Conservation (phyloP, 2,888 invertebrate genomes). For the Drosophila falleni region DNA sequence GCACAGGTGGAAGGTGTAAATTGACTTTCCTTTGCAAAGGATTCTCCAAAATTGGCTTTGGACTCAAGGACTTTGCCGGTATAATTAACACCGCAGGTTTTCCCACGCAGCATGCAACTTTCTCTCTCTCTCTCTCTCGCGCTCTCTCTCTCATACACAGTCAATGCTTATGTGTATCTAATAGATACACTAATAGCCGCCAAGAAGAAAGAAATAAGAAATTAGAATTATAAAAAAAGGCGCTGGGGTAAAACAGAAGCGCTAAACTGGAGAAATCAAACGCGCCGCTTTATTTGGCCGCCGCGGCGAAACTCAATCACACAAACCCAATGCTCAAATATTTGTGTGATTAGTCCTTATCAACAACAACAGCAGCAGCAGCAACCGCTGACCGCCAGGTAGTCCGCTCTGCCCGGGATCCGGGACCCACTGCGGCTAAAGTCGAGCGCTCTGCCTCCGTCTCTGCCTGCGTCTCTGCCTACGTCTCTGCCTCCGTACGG, state of each 20-base stretch:
- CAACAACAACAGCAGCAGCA: conserved; percentile 45
- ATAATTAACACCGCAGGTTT: conserved; percentile 81
- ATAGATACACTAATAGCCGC: conserved; percentile 67
- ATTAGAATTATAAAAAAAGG: conserved; percentile 57
- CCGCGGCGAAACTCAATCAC: conserved; percentile 68
- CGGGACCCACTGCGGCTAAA: conserved; percentile 74
- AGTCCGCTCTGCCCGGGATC: conserved; percentile 35
- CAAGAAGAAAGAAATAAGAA: conserved; percentile 65
- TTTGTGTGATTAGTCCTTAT: conserved; percentile 84
- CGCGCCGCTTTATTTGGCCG: conserved; percentile 58
- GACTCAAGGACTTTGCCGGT: conserved; percentile 54
- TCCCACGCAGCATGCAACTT: conserved; percentile 73
- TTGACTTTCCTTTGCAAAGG: conserved; percentile 67
- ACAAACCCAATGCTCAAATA: conserved; percentile 82
- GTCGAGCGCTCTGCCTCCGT: conserved; percentile 59
- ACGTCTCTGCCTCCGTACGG: conserved; percentile 40
- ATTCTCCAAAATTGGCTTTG: conserved; percentile 46
- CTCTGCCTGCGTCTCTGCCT: not conserved
- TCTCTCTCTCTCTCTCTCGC: conserved; percentile 20
- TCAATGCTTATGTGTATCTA: conserved; percentile 48
- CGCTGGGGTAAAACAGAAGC: conserved; percentile 78
- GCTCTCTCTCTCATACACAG: not conserved
- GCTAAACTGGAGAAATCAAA: conserved; percentile 79
- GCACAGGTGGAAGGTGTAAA: conserved; percentile 70
- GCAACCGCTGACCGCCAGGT: conserved; percentile 43